These are phyloP conservation scores for Tetramorium alpestre DNA, from an alignment of 1,140 invertebrate species.

Conservation along the genomic window DNA sequence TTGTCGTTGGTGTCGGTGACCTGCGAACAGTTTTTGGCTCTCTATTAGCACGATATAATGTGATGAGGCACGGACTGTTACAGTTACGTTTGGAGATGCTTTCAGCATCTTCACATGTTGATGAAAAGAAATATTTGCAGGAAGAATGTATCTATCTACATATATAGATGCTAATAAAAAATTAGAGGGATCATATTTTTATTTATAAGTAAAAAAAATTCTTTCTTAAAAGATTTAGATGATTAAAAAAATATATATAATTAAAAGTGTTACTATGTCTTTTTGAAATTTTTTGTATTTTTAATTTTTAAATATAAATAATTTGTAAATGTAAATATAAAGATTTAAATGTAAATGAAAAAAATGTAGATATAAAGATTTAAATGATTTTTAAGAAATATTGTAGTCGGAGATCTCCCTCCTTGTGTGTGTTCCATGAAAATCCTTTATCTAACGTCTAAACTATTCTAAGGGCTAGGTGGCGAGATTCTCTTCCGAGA, in stretches of 20 bases:
- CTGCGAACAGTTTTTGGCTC: slow-evolving; percentile 84
- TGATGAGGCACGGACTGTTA: background rate
- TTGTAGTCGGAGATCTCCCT: background rate
- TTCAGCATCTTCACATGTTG: background rate
- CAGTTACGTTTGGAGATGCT: background rate
- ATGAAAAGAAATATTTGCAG: background rate
- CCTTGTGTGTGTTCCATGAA: background rate
- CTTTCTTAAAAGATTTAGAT: no score
- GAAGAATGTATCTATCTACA: no score
- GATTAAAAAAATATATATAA: no score
- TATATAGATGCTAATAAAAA: no score
- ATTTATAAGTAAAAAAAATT: no score
- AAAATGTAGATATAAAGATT: background rate
- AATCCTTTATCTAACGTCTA: slow-evolving; percentile 23
- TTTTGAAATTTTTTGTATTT: no score
- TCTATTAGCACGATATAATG: background rate
- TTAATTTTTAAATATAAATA: no score
- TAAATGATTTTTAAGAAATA: background rate
- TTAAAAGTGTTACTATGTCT: no score
- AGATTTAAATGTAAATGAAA: background rate
- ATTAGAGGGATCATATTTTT: no score
- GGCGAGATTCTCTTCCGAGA: slow-evolving; percentile 12
- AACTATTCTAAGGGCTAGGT: background rate
- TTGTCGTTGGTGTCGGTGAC: slow-evolving; percentile 98
- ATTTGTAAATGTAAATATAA: no score